Conservation (phyloP, 2,797 vertebrate genomes). For the Ptychadena robeensis region DNA sequence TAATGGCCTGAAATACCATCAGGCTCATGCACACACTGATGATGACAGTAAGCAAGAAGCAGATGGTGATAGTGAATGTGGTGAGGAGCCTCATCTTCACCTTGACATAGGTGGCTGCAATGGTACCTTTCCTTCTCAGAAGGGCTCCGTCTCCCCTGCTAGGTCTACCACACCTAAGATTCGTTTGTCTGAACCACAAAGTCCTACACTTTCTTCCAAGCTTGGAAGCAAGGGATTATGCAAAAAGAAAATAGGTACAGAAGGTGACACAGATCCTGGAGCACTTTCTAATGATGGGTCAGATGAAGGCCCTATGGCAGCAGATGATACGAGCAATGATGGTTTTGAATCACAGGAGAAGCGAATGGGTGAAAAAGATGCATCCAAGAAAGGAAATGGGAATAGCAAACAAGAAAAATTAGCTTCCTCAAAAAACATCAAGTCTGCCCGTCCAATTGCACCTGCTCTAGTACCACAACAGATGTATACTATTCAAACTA, state of each 20-base stretch:
- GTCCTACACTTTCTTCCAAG: slow-evolving; percentile 90
- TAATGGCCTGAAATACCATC: slow-evolving; percentile 97
- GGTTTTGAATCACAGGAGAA: slow-evolving; percentile 89
- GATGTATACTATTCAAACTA: slow-evolving; percentile 84
- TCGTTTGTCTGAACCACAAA: slow-evolving; percentile 90
- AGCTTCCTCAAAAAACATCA: slow-evolving; percentile 89
- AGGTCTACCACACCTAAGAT: slow-evolving; percentile 94
- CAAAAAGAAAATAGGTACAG: slow-evolving; percentile 89
- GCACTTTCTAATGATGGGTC: slow-evolving; percentile 89
- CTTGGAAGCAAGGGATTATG: slow-evolving; percentile 87
- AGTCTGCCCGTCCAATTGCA: slow-evolving; percentile 88
- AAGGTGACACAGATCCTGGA: slow-evolving; percentile 85
- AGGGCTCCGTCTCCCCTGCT: slow-evolving; percentile 92
- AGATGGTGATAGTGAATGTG: slow-evolving; percentile 93
- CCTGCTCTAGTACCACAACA: slow-evolving; percentile 87
- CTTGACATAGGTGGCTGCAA: slow-evolving; percentile 89
- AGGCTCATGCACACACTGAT: slow-evolving; percentile 96
- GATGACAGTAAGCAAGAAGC: slow-evolving; percentile 93
- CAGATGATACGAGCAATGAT: slow-evolving; percentile 93
- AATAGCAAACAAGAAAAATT: slow-evolving; percentile 87
- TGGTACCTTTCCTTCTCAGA: slow-evolving; percentile 86
- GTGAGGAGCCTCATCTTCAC: slow-evolving; percentile 90
- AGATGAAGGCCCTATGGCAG: slow-evolving; percentile 90
- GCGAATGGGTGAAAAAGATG: slow-evolving; percentile 83
- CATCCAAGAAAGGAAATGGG: slow-evolving; percentile 85